These are phyloP conservation scores for Xestobium rufovillosum DNA, from an alignment of 2,888 invertebrate genomes.

Conservation along the genomic window DNA sequence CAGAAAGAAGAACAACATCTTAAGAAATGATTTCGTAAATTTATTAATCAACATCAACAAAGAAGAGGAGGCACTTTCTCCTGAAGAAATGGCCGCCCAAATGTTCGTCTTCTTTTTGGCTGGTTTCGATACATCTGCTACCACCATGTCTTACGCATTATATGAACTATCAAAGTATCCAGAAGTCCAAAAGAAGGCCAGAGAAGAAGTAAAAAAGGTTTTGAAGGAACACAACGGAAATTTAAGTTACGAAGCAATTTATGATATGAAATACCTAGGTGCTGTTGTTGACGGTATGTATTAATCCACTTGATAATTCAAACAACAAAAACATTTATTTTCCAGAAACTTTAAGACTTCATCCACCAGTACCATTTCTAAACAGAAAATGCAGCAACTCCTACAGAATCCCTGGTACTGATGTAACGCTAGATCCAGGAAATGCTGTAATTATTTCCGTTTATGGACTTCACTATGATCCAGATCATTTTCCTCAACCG, in stretches of 20 bases:
- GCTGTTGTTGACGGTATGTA: neutral
- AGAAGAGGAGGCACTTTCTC: neutral
- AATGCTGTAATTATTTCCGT: too few species aligned
- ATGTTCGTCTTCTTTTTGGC: neutral
- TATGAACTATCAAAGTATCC: neutral
- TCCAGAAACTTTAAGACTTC: too few species aligned
- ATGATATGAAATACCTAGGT: neutral
- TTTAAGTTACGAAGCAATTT: neutral
- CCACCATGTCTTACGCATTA: neutral
- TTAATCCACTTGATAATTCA: too few species aligned
- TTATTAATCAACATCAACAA: neutral
- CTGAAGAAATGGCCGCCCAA: constrained; percentile 1
- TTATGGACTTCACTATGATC: too few species aligned
- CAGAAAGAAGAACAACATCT: constrained; percentile 19
- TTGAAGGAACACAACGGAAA: neutral
- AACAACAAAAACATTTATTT: too few species aligned
- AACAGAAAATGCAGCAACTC: too few species aligned
- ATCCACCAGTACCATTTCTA: too few species aligned
- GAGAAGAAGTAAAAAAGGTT: neutral
- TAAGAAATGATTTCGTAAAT: constrained; percentile 25
- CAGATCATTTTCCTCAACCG: constrained; percentile 4
- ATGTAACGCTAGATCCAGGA: too few species aligned
- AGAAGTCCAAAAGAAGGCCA: neutral
- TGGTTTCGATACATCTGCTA: neutral
- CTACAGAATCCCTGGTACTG: too few species aligned